Percentiles rank a stretch among this genome's conserved stretches.
These are phyloP conservation scores for Montipora capitata DNA, from an alignment of 92 coral and sea anemone species.

Conservation along the genomic window DNA sequence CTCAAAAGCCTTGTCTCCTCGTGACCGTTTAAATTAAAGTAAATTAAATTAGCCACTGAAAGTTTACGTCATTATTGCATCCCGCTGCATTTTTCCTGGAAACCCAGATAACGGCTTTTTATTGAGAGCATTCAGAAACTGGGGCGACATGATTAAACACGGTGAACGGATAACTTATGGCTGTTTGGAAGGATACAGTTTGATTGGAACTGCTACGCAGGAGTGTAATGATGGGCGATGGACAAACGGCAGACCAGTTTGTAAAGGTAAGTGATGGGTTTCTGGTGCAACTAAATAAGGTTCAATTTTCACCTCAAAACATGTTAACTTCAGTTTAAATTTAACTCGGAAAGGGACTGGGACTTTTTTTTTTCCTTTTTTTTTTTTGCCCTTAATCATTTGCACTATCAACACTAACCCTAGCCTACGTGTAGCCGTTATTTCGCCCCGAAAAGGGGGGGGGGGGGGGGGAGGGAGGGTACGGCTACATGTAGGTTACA, in stretches of 20 bases:
- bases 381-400: background rate
- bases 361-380: background rate
- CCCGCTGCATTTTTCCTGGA: constrained; percentile 27
- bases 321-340: no score
- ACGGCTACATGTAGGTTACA: no score
- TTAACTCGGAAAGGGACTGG: no score
- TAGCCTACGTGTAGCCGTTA: no score
- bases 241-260: constrained; percentile 7
- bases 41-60: background rate
- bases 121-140: background rate
- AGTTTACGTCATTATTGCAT: background rate
- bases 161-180: constrained; percentile 20
- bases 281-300: no score
- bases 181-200: background rate
- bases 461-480: no score
- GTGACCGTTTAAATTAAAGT: background rate
- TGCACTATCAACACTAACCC: no score
- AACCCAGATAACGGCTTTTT: background rate
- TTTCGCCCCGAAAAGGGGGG: no score
- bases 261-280: constrained; percentile 2
- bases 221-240: constrained; percentile 28
- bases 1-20: no score
- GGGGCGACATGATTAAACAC: constrained; percentile 37
- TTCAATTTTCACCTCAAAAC: background rate
- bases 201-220: constrained; percentile 15